Conservation (phyloP, 2,797 vertebrate genomes). For the Arctocebus calabarensis region DNA sequence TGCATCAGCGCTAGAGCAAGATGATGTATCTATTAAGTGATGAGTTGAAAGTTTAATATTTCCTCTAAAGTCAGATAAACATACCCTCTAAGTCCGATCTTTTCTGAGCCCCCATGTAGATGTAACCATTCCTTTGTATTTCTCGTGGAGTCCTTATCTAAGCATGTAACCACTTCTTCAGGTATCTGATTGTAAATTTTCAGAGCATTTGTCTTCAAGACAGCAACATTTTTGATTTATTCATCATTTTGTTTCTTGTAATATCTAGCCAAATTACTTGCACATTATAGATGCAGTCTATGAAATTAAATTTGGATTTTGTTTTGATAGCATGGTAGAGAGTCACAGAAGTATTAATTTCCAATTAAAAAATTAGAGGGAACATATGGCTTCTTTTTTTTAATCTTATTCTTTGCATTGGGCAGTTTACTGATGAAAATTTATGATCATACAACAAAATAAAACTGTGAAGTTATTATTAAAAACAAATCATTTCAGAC, state of each 20-base stretch:
- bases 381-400: background rate
- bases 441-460: background rate
- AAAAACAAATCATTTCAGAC: constrained; percentile 40
- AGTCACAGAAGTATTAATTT: constrained; percentile 29
- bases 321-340: background rate
- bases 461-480: background rate
- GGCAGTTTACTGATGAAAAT: background rate
- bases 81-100: background rate
- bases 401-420: background rate
- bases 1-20: background rate
- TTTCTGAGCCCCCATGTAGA: background rate
- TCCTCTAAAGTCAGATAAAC: background rate
- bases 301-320: constrained; percentile 26
- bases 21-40: background rate
- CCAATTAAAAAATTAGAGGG: background rate
- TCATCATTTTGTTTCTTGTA: background rate
- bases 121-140: background rate
- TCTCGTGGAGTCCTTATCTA: background rate
- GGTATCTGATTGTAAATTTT: background rate
- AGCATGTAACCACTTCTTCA: background rate
- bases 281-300: background rate
- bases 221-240: background rate
- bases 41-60: background rate
- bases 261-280: background rate
- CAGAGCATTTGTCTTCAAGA: background rate